These are phyloP conservation scores for Morpho deidamia DNA, from an alignment of 2,888 invertebrate species.

Conservation along the genomic window DNA sequence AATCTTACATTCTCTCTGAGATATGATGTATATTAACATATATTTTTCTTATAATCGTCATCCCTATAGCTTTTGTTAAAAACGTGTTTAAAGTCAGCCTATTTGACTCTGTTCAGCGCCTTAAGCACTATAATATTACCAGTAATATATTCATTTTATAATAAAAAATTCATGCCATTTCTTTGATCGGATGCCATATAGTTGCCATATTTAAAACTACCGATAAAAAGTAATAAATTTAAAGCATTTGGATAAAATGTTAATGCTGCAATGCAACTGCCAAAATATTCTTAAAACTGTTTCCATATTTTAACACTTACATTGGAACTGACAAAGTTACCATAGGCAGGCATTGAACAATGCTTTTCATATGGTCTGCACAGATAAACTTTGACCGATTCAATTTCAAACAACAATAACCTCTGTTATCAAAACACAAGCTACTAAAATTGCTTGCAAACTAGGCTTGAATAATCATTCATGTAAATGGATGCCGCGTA, in stretches of 20 bases:
- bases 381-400: conserved; percentile 54
- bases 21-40: too few relatives aligned
- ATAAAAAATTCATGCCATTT: too few relatives aligned
- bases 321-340: conserved; percentile 37
- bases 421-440: conserved; percentile 30
- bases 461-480: conserved; percentile 59
- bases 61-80: too few relatives aligned
- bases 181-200: background rate
- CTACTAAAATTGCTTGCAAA: conserved; percentile 33
- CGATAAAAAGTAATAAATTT: too few relatives aligned
- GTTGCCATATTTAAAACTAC: background rate
- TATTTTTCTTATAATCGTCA: too few relatives aligned
- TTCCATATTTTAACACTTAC: conserved; percentile 5
- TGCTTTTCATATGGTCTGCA: conserved; percentile 48
- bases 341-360: conserved; percentile 37
- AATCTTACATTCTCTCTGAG: too few relatives aligned
- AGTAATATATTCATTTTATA: too few relatives aligned
- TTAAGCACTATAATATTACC: too few relatives aligned
- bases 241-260: too few relatives aligned
- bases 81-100: too few relatives aligned
- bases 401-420: conserved; percentile 33
- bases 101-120: too few relatives aligned
- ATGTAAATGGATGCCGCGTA: conserved; percentile 65
- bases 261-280: too few relatives aligned
- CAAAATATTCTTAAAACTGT: background rate